Percentiles rank a stretch among this genome's conserved stretches.
These are phyloP conservation scores for Oxycera nigricornis DNA, from an alignment of 2,888 invertebrate species.

Conservation along the genomic window DNA sequence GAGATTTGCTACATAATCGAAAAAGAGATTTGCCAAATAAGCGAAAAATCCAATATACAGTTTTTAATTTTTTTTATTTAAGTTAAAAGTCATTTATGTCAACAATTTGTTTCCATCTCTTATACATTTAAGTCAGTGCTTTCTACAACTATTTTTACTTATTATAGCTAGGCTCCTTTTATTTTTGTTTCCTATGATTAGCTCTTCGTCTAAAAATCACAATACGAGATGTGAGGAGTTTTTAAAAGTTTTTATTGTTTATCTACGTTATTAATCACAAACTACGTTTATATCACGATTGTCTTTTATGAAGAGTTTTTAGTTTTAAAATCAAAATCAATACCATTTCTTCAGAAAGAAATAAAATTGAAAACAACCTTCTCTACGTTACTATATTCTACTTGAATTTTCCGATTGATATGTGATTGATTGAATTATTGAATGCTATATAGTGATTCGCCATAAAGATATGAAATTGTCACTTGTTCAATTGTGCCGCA, in stretches of 20 bases:
- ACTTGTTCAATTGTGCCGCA: too few relatives aligned
- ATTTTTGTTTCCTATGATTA: slow-evolving; percentile 2
- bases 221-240: slow-evolving; percentile 26
- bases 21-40: too few relatives aligned
- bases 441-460: too few relatives aligned
- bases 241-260: slow-evolving; percentile 3
- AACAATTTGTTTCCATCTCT: background rate
- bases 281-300: slow-evolving; percentile 48
- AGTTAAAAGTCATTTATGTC: background rate
- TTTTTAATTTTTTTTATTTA: background rate
- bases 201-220: slow-evolving; percentile 23
- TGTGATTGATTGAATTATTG: slow-evolving; percentile 1
- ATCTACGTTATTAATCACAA: slow-evolving; percentile 44
- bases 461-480: too few relatives aligned
- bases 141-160: background rate
- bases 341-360: too few relatives aligned
- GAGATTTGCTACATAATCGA: too few relatives aligned
- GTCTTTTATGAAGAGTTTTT: slow-evolving; percentile 42
- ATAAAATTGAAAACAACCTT: too few relatives aligned
- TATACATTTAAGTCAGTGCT: background rate
- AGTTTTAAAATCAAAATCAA: background rate
- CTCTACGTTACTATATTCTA: background rate
- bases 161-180: slow-evolving; percentile 1
- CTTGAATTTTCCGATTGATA: background rate
- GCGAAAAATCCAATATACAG: too few relatives aligned